Conservation (phyloP, 2,888 invertebrate genomes). For the Drosophila algonquin region DNA sequence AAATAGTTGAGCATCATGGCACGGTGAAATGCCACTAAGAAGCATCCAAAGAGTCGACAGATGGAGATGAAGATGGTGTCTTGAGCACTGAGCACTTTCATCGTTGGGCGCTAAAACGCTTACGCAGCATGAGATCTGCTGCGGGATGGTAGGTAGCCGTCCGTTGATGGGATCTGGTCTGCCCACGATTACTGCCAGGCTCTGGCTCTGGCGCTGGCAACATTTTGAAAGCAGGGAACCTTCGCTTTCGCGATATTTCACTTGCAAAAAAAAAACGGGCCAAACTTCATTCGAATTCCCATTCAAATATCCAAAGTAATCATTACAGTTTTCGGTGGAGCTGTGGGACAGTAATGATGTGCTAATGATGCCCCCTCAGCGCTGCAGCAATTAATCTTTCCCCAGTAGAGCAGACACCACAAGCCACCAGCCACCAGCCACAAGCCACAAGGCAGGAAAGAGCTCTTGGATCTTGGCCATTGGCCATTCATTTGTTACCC, state of each 20-base stretch:
- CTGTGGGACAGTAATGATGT: slow-evolving; percentile 67
- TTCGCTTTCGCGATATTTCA: slow-evolving; percentile 32
- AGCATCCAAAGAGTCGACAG: slow-evolving; percentile 9
- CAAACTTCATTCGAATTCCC: slow-evolving; percentile 20
- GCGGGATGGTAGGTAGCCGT: slow-evolving; percentile 6
- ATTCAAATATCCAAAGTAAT: slow-evolving; percentile 40
- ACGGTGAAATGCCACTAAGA: slow-evolving; percentile 47
- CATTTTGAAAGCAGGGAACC: slow-evolving; percentile 37
- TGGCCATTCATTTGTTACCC: neutral
- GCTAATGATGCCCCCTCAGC: slow-evolving; percentile 65
- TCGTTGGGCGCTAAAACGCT: slow-evolving; percentile 55
- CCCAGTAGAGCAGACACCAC: slow-evolving; percentile 29
- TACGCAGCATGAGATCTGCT: slow-evolving; percentile 73
- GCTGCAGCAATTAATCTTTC: slow-evolving; percentile 68
- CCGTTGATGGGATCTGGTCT: neutral
- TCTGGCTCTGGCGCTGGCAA: slow-evolving; percentile 16
- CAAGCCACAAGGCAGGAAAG: slow-evolving; percentile 8
- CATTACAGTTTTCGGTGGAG: slow-evolving; percentile 29
- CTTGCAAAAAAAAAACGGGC: slow-evolving; percentile 9
- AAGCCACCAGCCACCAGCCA: too few species aligned
- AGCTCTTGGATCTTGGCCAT: slow-evolving; percentile 22
- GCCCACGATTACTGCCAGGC: slow-evolving; percentile 38
- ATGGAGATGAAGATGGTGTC: slow-evolving; percentile 20
- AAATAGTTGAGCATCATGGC: slow-evolving; percentile 65
- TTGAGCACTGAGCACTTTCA: slow-evolving; percentile 58